phyloP scores from a whole-genome alignment of 2,113 vertebrate genomes.

The Petrocephalus zakoni region DNA sequence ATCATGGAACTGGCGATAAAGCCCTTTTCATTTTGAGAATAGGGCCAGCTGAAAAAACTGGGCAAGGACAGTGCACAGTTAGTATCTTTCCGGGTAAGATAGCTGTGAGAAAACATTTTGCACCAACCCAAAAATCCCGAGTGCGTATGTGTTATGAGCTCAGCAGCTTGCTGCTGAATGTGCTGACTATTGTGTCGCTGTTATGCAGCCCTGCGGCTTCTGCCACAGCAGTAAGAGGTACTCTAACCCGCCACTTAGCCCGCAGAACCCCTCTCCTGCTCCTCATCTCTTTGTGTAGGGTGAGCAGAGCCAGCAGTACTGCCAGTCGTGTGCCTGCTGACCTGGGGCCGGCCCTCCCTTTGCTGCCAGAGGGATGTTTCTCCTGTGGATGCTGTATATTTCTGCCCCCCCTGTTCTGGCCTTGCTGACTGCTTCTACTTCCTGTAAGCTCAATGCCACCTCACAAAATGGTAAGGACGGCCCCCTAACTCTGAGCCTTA shows the following conservation, averaged over 20 bases:
- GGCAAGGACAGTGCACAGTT: neutral
- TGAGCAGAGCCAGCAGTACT: neutral
- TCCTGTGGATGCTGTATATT: conserved; percentile 31
- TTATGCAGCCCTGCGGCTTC: neutral
- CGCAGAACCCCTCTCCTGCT: neutral
- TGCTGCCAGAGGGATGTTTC: conserved; percentile 23
- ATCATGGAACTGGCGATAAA: neutral
- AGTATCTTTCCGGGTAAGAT: neutral
- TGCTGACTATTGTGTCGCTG: neutral
- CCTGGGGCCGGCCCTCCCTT: neutral
- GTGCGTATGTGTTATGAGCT: neutral
- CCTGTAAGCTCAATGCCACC: conserved; percentile 19
- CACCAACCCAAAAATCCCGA: neutral
- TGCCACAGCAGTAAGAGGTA: neutral
- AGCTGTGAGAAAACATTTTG: neutral
- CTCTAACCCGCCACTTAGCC: neutral
- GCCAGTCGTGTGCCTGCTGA: neutral
- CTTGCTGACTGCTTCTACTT: neutral
- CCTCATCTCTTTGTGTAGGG: neutral
- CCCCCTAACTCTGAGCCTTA: neutral
- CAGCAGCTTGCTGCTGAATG: neutral
- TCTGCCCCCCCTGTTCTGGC: conserved; percentile 13
- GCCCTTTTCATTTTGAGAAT: neutral
- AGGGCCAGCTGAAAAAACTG: neutral
- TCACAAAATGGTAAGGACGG: conserved; percentile 28